Evolutionary conservation across 2,113 vertebrate species (phyloP), one percentile per base, ranked within the genome.

Genomic region (Porphyrio hochstetteri): DNA sequence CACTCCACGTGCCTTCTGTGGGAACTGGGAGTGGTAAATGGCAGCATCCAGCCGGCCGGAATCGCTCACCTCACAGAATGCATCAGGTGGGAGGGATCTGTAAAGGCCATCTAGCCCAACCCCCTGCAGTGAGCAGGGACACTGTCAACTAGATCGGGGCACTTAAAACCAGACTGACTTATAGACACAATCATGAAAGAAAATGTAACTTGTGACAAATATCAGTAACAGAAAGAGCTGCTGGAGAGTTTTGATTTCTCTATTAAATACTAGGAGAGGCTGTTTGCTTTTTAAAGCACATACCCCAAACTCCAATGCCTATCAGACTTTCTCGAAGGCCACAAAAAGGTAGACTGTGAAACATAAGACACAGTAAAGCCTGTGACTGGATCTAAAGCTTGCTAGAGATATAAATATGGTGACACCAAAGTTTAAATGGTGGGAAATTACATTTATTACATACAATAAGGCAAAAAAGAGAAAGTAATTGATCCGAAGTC

Each of bases 21-120:
- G 98, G 98, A 98, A 98, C 97, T 97, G 94, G 97, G 94, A 77
- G 91, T 91, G 23, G 38, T 38, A 38, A 38, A 38, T 38, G 38
- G 38, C 38, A 38, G n/a, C n/a, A n/a, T n/a, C n/a, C n/a, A n/a
- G n/a, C n/a, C n/a, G n/a, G n/a, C n/a, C n/a, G 38, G 38, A 38
- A 38, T 38, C 38, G 38, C 9, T 38, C 38, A 38, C 38, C 42
- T 44, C 42, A 44, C 42, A 17, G 42, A 44, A 16, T 44, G 44
- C 44, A 46, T 18, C 44, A 46, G 44, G 44, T 46, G 44, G 44
- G 19, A 46, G 44, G 44, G 44, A 46, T 46, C 17, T 46, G 44
- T 46, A 46, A 46, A 46, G 44, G 44, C 44, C 17, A 15, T 46
- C 44, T 46, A 46, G 44, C 44, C 44, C 44, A 46, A 18, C 44